These are phyloP conservation scores for Anthrax anthrax DNA, from an alignment of 2,888 invertebrate species.

Conservation along the genomic window DNA sequence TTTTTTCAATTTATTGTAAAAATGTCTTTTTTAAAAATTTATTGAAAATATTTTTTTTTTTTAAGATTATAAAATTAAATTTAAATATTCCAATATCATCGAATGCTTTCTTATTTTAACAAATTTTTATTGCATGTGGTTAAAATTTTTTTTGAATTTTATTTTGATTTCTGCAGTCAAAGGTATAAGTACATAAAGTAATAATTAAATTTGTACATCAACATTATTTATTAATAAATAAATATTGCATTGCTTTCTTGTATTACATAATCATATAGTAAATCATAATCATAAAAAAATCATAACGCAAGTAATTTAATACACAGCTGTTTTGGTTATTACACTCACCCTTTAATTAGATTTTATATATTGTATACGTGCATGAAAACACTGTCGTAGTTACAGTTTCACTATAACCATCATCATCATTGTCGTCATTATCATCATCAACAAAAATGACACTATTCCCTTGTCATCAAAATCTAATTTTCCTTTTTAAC, in stretches of 20 bases:
- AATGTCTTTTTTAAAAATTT: too few species aligned
- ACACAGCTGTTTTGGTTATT: constrained; percentile 35
- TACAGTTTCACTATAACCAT: neutral
- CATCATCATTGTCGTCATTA: neutral
- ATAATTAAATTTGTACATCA: too few species aligned
- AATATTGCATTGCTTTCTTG: neutral
- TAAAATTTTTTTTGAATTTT: too few species aligned
- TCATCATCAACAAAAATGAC: neutral
- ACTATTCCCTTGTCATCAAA: constrained; percentile 33
- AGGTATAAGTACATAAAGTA: too few species aligned
- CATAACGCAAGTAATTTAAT: constrained; percentile 30
- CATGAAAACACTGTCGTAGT: neutral
- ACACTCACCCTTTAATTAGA: constrained; percentile 15
- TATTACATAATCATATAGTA: neutral
- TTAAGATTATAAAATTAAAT: too few species aligned
- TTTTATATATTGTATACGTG: constrained; percentile 7
- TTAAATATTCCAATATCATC: too few species aligned
- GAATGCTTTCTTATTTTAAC: too few species aligned
- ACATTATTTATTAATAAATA: too few species aligned
- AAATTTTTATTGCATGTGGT: too few species aligned
- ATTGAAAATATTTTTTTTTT: too few species aligned
- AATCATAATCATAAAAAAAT: neutral
- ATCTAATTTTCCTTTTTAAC: constrained; percentile 22
- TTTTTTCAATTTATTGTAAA: too few species aligned
- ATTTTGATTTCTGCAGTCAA: too few species aligned